A percentile compares a stretch with the other conserved stretches of the same genome.
These are phyloP conservation scores for Nemoura dubitans DNA, from an alignment of 2,888 invertebrate species.

Conservation along the genomic window DNA sequence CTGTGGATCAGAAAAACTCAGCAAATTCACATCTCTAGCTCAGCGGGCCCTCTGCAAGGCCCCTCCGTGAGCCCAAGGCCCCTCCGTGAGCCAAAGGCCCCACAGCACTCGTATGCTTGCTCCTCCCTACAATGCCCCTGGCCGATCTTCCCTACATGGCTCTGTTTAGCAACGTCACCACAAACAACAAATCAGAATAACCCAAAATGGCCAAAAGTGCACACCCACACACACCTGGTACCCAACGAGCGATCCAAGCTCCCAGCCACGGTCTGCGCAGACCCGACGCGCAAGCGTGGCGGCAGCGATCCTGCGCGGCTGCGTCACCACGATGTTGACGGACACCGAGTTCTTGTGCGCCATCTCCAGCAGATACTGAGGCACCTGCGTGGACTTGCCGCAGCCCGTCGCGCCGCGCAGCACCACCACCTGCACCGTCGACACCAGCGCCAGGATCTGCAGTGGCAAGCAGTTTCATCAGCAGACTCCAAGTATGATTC, in stretches of 20 bases:
- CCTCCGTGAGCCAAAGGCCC: no score
- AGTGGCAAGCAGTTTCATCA: no score
- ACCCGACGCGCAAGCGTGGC: constrained; percentile 88
- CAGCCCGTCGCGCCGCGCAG: constrained; percentile 95
- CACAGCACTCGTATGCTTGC: no score
- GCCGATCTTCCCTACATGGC: constrained; percentile 70
- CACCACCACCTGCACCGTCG: constrained; percentile 77
- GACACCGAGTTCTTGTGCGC: constrained; percentile 68
- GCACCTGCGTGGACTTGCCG: constrained; percentile 92
- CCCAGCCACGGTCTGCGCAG: constrained; percentile 83
- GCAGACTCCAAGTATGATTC: no score
- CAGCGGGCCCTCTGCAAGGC: no score
- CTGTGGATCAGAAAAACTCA: no score
- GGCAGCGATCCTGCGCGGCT: constrained; percentile 93
- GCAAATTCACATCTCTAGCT: no score
- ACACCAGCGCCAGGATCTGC: constrained; percentile 75
- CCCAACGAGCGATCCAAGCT: constrained; percentile 83
- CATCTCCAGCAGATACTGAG: constrained; percentile 91
- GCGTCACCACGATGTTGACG: constrained; percentile 92
- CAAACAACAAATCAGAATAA: no score
- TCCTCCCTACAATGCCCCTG: no score
- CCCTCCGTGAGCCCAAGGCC: no score
- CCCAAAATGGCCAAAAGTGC: no score
- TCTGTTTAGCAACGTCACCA: no score
- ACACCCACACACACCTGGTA: constrained; percentile 78